phyloP scores from a whole-genome alignment of 2,113 vertebrate genomes.

The Pyrgilauda ruficollis region DNA sequence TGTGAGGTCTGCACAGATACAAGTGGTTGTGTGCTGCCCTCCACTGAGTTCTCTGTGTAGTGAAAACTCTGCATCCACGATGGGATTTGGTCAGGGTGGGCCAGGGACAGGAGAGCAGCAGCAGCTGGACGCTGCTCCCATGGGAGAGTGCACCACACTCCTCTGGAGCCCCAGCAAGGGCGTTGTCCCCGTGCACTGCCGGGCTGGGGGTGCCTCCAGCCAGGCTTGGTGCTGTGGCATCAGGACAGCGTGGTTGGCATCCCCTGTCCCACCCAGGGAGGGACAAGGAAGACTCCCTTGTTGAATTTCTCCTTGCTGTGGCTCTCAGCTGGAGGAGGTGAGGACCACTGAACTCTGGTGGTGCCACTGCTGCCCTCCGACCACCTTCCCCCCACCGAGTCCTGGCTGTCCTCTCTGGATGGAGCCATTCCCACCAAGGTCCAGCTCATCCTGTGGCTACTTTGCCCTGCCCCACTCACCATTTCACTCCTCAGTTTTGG shows the following conservation, averaged over 20 bases:
- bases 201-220: background rate
- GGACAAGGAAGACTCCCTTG: background rate
- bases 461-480: background rate
- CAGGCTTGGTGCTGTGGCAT: fast-evolving
- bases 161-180: background rate
- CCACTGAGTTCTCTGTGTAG: background rate
- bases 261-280: background rate
- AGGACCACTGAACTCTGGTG: background rate
- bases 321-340: background rate
- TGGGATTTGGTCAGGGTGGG: background rate
- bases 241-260: background rate
- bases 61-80: background rate
- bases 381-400: fast-evolving
- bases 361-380: background rate
- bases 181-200: fast-evolving
- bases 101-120: background rate
- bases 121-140: fast-evolving
- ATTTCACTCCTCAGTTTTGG: background rate
- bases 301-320: background rate
- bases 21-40: conserved; percentile 11
- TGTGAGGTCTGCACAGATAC: background rate
- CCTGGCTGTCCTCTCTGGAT: background rate
- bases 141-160: background rate
- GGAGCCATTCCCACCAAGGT: background rate
- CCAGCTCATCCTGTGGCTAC: background rate